A percentile compares a stretch with the other conserved stretches of the same genome.
Conservation (phyloP, 1,140 invertebrate genomes). For the Bradysia coprophila region DNA sequence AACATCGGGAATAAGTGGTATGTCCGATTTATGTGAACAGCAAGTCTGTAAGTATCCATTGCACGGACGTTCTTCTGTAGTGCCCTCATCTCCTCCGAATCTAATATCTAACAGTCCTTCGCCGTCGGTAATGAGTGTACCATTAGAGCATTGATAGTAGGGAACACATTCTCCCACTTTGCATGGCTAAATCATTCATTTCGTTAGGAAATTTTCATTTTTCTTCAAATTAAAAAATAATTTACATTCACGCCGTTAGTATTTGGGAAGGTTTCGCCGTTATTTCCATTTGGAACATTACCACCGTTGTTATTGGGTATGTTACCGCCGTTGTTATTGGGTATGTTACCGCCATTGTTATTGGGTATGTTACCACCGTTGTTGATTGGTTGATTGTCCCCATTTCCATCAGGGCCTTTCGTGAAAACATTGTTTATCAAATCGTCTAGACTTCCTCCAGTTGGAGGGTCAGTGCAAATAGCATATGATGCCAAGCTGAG, state of each 20-base stretch:
- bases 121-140: conserved; percentile 42
- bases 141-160: conserved; percentile 45
- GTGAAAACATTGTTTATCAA: not conserved
- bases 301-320: not conserved
- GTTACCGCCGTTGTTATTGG: not conserved
- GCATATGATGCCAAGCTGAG: too few relatives aligned
- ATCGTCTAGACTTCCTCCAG: not conserved
- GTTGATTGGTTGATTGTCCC: too few relatives aligned
- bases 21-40: conserved; percentile 17
- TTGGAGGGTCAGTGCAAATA: too few relatives aligned
- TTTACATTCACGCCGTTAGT: not conserved
- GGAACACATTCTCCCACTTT: conserved; percentile 26
- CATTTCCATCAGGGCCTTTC: too few relatives aligned
- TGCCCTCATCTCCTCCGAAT: conserved; percentile 11
- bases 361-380: not conserved
- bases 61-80: conserved; percentile 22
- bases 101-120: conserved; percentile 55
- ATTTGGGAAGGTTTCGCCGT: too few relatives aligned
- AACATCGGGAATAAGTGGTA: conserved; percentile 11
- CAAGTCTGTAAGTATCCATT: conserved; percentile 32
- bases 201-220: not conserved
- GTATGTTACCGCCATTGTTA: not conserved
- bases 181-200: too few relatives aligned
- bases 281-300: not conserved
- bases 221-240: not conserved